phyloP scores from a whole-genome alignment of 1,140 invertebrate species.

The Diprion similis region DNA sequence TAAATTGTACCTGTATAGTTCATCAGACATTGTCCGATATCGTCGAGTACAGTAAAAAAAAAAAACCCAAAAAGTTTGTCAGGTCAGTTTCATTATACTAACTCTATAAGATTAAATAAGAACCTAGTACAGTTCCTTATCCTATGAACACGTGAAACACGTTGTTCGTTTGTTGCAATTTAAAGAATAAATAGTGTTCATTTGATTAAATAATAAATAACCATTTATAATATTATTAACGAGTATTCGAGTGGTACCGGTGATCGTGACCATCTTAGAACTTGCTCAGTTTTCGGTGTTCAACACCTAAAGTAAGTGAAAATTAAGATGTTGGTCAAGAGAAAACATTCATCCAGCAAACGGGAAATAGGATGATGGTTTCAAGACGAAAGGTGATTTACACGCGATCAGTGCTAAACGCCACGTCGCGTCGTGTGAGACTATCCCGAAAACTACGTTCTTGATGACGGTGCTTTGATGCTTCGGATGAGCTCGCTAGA shows the following conservation, averaged over 20 bases:
- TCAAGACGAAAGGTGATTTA: not conserved
- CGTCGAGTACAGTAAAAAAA: not conserved
- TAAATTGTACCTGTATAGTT: not conserved
- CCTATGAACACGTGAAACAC: too few relatives aligned
- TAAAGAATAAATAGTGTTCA: not conserved
- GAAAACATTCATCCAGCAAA: not conserved
- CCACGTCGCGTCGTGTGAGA: too few relatives aligned
- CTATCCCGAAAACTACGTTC: too few relatives aligned
- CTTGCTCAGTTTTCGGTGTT: not conserved
- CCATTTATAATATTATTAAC: not conserved
- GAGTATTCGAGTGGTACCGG: constrained; percentile 1
- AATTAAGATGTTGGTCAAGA: not conserved
- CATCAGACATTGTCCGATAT: not conserved
- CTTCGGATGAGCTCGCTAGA: not conserved
- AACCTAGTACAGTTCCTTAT: too few relatives aligned
- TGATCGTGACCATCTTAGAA: not conserved
- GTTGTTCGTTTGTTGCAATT: too few relatives aligned
- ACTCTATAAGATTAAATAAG: not conserved
- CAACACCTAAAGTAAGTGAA: not conserved
- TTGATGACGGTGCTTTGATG: not conserved
- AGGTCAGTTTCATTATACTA: not conserved
- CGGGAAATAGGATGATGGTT: not conserved
- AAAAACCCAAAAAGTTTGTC: not conserved
- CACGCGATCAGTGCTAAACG: not conserved
- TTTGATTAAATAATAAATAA: constrained; percentile 5